Conservation (phyloP, 2,113 vertebrate species). For the Patagioenas fasciata region DNA sequence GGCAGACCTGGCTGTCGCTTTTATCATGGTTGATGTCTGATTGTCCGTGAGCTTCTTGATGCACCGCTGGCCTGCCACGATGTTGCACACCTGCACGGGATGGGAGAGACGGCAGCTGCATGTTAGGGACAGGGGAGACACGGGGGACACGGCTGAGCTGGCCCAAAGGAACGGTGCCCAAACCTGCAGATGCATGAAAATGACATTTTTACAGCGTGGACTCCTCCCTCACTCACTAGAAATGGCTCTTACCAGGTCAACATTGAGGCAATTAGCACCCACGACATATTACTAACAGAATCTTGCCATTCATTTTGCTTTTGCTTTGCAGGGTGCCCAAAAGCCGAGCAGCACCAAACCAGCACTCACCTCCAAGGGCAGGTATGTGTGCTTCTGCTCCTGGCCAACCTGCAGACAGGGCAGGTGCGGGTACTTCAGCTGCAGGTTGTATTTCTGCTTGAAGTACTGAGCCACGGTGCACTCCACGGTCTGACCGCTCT, state of each 20-base stretch:
- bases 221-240: neutral
- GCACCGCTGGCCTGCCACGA: constrained; percentile 83
- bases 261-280: neutral
- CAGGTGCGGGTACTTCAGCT: constrained; percentile 89
- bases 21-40: constrained; percentile 86
- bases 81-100: constrained; percentile 80
- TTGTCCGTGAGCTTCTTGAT: constrained; percentile 87
- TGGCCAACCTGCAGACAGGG: constrained; percentile 98
- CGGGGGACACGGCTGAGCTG: rapidly evolving
- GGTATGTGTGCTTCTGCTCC: constrained; percentile 98
- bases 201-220: neutral
- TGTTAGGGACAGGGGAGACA: neutral
- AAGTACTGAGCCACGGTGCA: constrained; percentile 87
- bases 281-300: neutral
- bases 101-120: neutral
- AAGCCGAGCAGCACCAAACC: neutral
- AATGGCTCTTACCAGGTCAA: neutral
- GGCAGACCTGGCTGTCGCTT: constrained; percentile 85
- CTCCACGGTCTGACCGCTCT: constrained; percentile 85
- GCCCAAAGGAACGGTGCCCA: neutral
- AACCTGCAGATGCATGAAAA: neutral
- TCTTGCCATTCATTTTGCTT: neutral
- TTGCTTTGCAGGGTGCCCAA: neutral
- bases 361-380: constrained; percentile 93
- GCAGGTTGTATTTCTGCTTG: constrained; percentile 85